These are phyloP conservation scores for Zeuzera pyrina DNA, from an alignment of 2,888 invertebrate genomes.

Conservation along the genomic window DNA sequence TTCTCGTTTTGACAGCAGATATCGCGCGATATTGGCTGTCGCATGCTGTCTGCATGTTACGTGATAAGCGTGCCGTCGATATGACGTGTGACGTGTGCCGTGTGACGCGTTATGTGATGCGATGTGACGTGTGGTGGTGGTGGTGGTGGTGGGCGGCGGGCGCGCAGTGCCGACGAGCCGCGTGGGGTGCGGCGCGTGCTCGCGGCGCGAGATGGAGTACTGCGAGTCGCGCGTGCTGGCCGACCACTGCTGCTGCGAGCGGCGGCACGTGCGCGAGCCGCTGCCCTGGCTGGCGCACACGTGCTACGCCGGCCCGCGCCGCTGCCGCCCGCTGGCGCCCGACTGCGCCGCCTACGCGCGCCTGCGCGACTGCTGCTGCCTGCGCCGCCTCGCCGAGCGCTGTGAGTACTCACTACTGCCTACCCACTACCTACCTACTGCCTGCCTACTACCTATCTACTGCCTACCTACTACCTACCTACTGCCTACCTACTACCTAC, in stretches of 20 bases:
- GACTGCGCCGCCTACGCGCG: conserved; percentile 77
- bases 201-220: conserved; percentile 73
- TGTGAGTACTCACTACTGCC: conserved; percentile 67
- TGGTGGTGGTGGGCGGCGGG: neutral
- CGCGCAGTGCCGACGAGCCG: conserved; percentile 34
- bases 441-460: too few species aligned
- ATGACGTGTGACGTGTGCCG: too few species aligned
- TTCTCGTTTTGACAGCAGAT: too few species aligned
- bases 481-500: too few species aligned
- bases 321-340: conserved; percentile 72
- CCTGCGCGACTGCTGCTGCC: conserved; percentile 78
- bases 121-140: too few species aligned
- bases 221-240: conserved; percentile 73
- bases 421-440: too few species aligned
- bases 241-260: conserved; percentile 69
- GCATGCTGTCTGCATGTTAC: too few species aligned
- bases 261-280: conserved; percentile 74
- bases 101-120: too few species aligned
- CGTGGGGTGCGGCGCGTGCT: conserved; percentile 76
- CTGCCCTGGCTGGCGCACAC: conserved; percentile 80
- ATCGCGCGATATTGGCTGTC: too few species aligned
- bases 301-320: conserved; percentile 75
- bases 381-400: conserved; percentile 68
- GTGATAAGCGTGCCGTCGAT: too few species aligned
- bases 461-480: too few species aligned